Percentiles rank a stretch among this genome's conserved stretches.
Evolutionary conservation across 2,888 invertebrate genomes (phyloP).

Genomic region (Caenorhabditis sp.): DNA sequence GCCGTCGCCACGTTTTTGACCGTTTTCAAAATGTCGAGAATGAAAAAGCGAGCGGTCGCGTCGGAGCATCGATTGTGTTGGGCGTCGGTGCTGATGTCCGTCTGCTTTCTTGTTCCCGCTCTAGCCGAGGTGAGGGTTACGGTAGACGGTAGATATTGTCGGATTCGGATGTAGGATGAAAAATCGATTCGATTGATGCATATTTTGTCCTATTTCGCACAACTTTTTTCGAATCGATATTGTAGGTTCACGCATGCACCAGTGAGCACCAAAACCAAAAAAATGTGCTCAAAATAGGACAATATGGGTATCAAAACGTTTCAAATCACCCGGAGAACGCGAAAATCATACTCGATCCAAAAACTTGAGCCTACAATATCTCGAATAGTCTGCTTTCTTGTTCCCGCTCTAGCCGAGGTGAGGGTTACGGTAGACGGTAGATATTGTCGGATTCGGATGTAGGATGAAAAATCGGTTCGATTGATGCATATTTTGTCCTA

Average conservation of each 20-base stretch:
- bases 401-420: conserved; percentile 27
- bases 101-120: conserved; percentile 25
- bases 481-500: no score
- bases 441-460: not conserved
- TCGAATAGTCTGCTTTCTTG: conserved; percentile 26
- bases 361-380: no score
- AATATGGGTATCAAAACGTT: not conserved
- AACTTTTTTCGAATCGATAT: no score
- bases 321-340: not conserved
- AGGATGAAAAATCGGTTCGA: not conserved
- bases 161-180: not conserved
- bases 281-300: not conserved
- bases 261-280: not conserved
- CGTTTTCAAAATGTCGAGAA: conserved; percentile 26
- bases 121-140: conserved; percentile 29
- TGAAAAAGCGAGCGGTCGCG: conserved; percentile 13
- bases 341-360: not conserved
- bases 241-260: not conserved
- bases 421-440: no score
- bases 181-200: not conserved
- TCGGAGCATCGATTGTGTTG: conserved; percentile 23
- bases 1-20: not conserved
- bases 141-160: no score
- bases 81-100: conserved; percentile 19
- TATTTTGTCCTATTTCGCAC: no score